Percentiles rank a stretch among this genome's conserved stretches.
phyloP scores from a whole-genome alignment of 1,140 invertebrate genomes.

The Pinna nobilis region DNA sequence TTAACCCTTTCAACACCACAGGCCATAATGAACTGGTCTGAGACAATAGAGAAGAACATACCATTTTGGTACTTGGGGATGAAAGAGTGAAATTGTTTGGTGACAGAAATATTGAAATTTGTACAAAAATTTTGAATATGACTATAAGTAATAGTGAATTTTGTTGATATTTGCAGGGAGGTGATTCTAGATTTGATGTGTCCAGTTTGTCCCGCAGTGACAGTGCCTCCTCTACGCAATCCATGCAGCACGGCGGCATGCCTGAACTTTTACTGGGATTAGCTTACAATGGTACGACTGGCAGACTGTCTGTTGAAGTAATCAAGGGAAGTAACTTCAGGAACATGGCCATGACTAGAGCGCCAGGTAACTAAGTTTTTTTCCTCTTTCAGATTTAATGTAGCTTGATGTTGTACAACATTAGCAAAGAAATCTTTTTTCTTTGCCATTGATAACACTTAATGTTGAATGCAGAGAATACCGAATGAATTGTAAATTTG shows the following conservation, averaged over 20 bases:
- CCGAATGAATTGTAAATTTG: too few species aligned
- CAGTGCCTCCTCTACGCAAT: slow-evolving; percentile 93
- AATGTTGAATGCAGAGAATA: too few species aligned
- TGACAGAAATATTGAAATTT: background rate
- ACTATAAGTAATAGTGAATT: too few species aligned
- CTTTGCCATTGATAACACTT: background rate
- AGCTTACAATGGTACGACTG: slow-evolving; percentile 94
- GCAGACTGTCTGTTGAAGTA: slow-evolving; percentile 92
- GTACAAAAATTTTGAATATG: too few species aligned
- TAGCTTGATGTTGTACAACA: background rate
- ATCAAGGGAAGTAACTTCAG: slow-evolving; percentile 87
- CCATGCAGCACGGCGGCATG: slow-evolving; percentile 90
- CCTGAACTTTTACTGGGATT: slow-evolving; percentile 92
- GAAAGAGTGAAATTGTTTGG: too few species aligned
- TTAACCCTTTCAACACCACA: too few species aligned
- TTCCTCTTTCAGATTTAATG: background rate
- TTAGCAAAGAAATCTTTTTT: background rate
- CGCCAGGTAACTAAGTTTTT: slow-evolving; percentile 53
- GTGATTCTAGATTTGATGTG: slow-evolving; percentile 74
- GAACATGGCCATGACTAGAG: slow-evolving; percentile 74
- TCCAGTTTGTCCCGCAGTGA: slow-evolving; percentile 91
- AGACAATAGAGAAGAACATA: too few species aligned
- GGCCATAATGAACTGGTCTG: too few species aligned
- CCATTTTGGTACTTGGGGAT: too few species aligned
- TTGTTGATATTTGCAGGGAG: slow-evolving; percentile 63